Evolutionary conservation across 1,140 invertebrate genomes (phyloP).

Genomic region (Asobara japonica): DNA sequence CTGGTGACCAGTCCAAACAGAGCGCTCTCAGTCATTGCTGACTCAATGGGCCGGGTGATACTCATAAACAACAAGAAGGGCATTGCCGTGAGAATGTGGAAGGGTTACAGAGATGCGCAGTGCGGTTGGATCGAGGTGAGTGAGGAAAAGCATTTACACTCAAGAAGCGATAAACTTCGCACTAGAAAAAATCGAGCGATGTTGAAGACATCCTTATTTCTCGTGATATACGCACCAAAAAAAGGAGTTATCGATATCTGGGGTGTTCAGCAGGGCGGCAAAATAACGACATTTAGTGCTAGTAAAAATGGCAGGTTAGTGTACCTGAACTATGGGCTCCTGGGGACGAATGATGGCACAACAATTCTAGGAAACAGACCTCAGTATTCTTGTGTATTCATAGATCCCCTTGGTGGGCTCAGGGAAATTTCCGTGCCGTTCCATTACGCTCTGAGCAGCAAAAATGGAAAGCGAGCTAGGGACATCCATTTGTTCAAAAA

Average conservation of each 20-base stretch:
- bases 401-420: conserved; percentile 82
- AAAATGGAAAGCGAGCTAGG: conserved; percentile 84
- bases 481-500: conserved; percentile 89
- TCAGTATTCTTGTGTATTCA: conserved; percentile 78
- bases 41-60: conserved; percentile 86
- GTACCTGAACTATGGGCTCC: conserved; percentile 81
- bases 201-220: conserved; percentile 74
- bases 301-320: conserved; percentile 83
- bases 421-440: conserved; percentile 89
- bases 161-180: not conserved
- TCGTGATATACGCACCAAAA: conserved; percentile 87
- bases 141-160: conserved; percentile 68
- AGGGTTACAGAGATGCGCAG: conserved; percentile 94
- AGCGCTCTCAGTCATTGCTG: conserved; percentile 82
- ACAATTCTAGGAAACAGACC: conserved; percentile 66
- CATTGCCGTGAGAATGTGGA: conserved; percentile 86
- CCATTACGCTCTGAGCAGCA: conserved; percentile 87
- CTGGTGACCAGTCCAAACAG: conserved; percentile 83
- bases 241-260: conserved; percentile 88
- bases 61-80: conserved; percentile 85
- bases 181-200: not conserved
- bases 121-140: conserved; percentile 87
- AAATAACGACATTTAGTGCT: conserved; percentile 90
- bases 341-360: conserved; percentile 71
- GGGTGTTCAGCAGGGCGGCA: conserved; percentile 84